Base-by-base conservation (phyloP, 2,113 vertebrate species). In the Cardinalis cardinalis region DNA sequence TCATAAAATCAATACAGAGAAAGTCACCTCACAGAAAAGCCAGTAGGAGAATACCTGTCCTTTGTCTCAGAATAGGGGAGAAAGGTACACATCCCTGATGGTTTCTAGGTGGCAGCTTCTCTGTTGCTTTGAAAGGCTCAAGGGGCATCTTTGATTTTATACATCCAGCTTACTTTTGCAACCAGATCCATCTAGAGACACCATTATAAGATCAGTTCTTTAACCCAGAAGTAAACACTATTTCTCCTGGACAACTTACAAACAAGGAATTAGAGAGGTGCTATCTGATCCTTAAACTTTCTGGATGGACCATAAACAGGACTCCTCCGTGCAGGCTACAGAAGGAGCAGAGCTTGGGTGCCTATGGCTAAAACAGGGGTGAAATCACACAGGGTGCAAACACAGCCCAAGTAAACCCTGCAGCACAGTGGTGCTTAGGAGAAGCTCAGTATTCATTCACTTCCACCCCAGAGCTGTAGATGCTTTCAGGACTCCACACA, bases 1-100 rank as follows among this genome's bases (percentile, higher is more conserved):
- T 75, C 68, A 63, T 46, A 81, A 92, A 95, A 93, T 87, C 73
- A 79, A 89, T 82, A 73, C 46, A 40, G 31, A 76, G 66, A 71
- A 58, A 86, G 24, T 41, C 55, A 53, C 38, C 66, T 69, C 34
- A 44, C 12, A 3, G 60, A 66, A 85, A 94, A 88, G 32, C 26
- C 76, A 71, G 36, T 6, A 88, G 59, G 31, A 88, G 38, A 65
- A n/a, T 77, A 79, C 52, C 38, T 40, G 14, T 71, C 73, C 91
- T 73, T 93, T 84, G 83, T 51, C 69, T 93, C 88, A 83, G 23
- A 72, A 63, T 29, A 46, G 20, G 32, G 70, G 25, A 28, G 31
- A 46, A 88, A 64, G 38, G 43, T 60, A 44, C 48, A 49, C 18
- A 56, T 72, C 38, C 75, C 71, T 58, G 25, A n/a, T 23, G 29